A percentile compares a stretch with the other conserved stretches of the same genome.
phyloP scores from a whole-genome alignment of 2,797 vertebrate genomes.

The Malacoraja senta region DNA sequence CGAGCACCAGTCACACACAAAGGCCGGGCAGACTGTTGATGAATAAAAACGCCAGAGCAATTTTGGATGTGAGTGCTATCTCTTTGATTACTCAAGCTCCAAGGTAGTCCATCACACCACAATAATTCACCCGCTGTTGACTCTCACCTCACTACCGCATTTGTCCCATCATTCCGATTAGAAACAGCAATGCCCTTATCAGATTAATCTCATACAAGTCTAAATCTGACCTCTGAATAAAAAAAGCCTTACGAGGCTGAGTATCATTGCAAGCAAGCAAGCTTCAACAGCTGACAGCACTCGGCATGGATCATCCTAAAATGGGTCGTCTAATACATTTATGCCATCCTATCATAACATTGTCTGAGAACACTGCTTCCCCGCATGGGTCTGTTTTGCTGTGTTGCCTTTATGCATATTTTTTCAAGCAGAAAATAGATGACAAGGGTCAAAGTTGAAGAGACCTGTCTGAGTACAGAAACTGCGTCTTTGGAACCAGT shows the following conservation, averaged over 20 bases:
- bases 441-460: slow-evolving; percentile 6
- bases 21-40: slow-evolving; percentile 53
- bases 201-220: slow-evolving; percentile 56
- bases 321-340: slow-evolving; percentile 39
- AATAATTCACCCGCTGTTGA: slow-evolving; percentile 59
- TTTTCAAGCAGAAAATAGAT: slow-evolving; percentile 36
- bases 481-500: not conserved
- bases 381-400: slow-evolving; percentile 12
- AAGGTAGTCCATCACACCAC: slow-evolving; percentile 62
- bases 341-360: slow-evolving; percentile 30
- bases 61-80: slow-evolving; percentile 66
- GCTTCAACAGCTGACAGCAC: slow-evolving; percentile 40
- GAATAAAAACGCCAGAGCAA: slow-evolving; percentile 57
- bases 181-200: slow-evolving; percentile 59
- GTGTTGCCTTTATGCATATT: slow-evolving; percentile 24
- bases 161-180: slow-evolving; percentile 68
- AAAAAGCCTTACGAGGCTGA: slow-evolving; percentile 40
- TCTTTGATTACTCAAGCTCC: slow-evolving; percentile 64
- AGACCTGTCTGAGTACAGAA: slow-evolving; percentile 21
- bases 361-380: slow-evolving; percentile 21
- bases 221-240: slow-evolving; percentile 50
- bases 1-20: slow-evolving; percentile 46
- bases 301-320: slow-evolving; percentile 43
- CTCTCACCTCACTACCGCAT: slow-evolving; percentile 53
- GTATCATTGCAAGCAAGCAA: slow-evolving; percentile 33